These are phyloP conservation scores for Paracanthobrama guichenoti DNA, from an alignment of 2,113 vertebrate species.

Conservation along the genomic window DNA sequence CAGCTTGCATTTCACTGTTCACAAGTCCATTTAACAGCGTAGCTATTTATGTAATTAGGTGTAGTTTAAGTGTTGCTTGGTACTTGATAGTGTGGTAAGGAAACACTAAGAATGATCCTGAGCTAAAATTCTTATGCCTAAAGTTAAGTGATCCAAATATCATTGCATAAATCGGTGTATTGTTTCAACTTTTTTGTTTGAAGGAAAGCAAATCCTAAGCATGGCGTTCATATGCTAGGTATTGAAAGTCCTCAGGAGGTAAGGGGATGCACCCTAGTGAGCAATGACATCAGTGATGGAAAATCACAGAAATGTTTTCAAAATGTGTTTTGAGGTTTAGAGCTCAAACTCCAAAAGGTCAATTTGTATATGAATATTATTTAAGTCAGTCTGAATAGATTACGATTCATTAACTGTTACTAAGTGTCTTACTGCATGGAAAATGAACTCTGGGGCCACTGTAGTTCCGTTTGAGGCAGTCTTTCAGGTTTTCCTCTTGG, in stretches of 20 bases:
- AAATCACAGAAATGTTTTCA: neutral
- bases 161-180: neutral
- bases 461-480: neutral
- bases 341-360: neutral
- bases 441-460: constrained; percentile 1
- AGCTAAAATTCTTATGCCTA: neutral
- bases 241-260: constrained; percentile 20
- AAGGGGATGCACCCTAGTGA: constrained; percentile 6
- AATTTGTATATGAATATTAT: neutral
- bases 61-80: neutral
- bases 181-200: neutral
- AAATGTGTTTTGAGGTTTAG: constrained; percentile 6
- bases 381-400: neutral
- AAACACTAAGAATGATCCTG: neutral
- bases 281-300: constrained; percentile 11
- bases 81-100: neutral
- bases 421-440: neutral
- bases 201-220: constrained; percentile 17
- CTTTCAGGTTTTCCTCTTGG: constrained; percentile 22
- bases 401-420: neutral
- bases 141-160: neutral
- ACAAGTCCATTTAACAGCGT: constrained; percentile 24
- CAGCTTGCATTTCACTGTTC: neutral
- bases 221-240: constrained; percentile 13
- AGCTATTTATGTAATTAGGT: neutral